Evolutionary conservation across 2,113 vertebrate species (phyloP), one percentile per base, ranked within the genome.

Genomic region (Percopsis transmontana): DNA sequence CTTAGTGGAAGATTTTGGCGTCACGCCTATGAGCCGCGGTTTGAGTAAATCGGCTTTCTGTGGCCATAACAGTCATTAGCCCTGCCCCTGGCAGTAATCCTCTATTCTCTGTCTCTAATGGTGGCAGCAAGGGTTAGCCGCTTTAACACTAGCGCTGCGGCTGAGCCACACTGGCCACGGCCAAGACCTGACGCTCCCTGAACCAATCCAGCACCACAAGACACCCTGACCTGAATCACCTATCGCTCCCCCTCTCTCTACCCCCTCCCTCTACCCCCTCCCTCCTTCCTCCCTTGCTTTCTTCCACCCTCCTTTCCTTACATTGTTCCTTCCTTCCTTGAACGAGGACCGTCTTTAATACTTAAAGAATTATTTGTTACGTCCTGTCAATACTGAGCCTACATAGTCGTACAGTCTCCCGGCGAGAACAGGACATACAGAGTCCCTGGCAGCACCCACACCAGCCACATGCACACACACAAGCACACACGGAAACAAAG

Each of bases 41-140:
- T 83, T 85, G 80, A 68, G 74, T 78, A 89, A 91, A 90, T 89
- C 89, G 88, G 87, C 87, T 91, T 91, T 88, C 84, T 86, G 81
- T 77, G 66, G 80, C 88, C 87, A 84, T 86, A 83, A 88, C 87
- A 87, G 89, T 88, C 88, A 91, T 91, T 90, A 91, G 88, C 83
- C 83, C 74, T 82, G 83, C 64, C 81, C 84, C 84, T 83, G 83
- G 86, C 75, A 80, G 87, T 89, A 91, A 89, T 91, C 88, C 88
- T 85, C 81, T 66, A 69, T 74, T 85, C 85, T 87, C 84, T 88
- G 84, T 65, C 83, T 87, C 83, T 84, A 89, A 89, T 88, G 81
- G 84, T 84, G 76, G 77, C 77, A 81, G 70, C 66, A 69, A 76
- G 77, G 63, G 84, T 79, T 79, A 70, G 74, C 66, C 73, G 82